These are phyloP conservation scores for Oncorhynchus clarkii DNA, from an alignment of 2,113 vertebrate species.

Conservation along the genomic window DNA sequence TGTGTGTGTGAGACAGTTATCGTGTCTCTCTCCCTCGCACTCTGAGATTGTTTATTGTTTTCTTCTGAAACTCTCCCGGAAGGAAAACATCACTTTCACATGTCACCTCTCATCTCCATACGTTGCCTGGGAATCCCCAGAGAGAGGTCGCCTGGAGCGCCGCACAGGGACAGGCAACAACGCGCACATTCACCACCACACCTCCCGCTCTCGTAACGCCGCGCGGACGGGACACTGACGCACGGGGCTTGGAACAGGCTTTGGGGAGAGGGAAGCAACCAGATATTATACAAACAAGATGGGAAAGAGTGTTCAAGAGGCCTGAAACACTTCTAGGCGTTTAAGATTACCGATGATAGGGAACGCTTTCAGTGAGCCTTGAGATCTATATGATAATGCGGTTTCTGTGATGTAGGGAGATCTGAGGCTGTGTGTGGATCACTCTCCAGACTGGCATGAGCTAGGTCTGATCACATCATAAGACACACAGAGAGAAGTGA, in stretches of 20 bases:
- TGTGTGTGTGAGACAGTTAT: slow-evolving; percentile 44
- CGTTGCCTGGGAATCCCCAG: slow-evolving; percentile 15
- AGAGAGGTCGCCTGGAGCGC: slow-evolving; percentile 29
- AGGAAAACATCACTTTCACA: slow-evolving; percentile 67
- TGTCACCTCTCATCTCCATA: slow-evolving; percentile 72
- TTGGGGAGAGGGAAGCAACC: slow-evolving; percentile 4
- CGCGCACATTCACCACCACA: slow-evolving; percentile 45
- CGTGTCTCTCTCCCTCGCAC: slow-evolving; percentile 23
- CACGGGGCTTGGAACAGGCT: not conserved
- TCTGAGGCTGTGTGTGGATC: slow-evolving; percentile 30
- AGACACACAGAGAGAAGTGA: not conserved
- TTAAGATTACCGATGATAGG: slow-evolving; percentile 56
- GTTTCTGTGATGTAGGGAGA: slow-evolving; percentile 52
- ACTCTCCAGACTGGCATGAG: slow-evolving; percentile 34
- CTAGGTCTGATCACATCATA: slow-evolving; percentile 7
- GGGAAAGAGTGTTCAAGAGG: slow-evolving; percentile 35
- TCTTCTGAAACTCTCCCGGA: slow-evolving; percentile 49
- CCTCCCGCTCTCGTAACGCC: not conserved
- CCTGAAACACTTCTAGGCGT: slow-evolving; percentile 1
- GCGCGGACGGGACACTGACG: not conserved
- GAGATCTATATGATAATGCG: slow-evolving; percentile 57
- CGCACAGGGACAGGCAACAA: slow-evolving; percentile 44
- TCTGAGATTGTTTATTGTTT: slow-evolving; percentile 62
- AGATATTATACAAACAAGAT: slow-evolving; percentile 21
- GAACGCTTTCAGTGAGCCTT: slow-evolving; percentile 47